A percentile compares a stretch with the other conserved stretches of the same genome.
These are phyloP conservation scores for Drosophila pseudoobscura DNA, from an alignment of 1,140 invertebrate species.

Conservation along the genomic window DNA sequence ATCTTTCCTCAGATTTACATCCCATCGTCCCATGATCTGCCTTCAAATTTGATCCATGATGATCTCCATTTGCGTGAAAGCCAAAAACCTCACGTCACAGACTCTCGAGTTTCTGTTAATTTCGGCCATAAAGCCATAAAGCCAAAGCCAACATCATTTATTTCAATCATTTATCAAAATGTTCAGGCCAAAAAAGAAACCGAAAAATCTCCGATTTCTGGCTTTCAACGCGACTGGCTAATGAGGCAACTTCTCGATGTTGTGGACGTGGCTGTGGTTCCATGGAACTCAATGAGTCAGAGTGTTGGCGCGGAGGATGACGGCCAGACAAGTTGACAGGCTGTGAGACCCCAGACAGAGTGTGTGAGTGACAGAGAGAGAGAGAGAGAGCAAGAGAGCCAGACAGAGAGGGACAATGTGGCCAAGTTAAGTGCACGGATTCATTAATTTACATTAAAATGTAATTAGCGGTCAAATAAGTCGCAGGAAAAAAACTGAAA, in stretches of 20 bases:
- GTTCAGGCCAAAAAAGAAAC: constrained; percentile 25
- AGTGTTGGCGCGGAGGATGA: constrained; percentile 23
- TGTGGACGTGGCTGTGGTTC: constrained; percentile 37
- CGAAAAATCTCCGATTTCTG: constrained; percentile 44
- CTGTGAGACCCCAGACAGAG: constrained; percentile 14
- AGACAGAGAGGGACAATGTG: constrained; percentile 24
- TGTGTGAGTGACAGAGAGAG: neutral
- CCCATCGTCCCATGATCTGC: too few relatives aligned
- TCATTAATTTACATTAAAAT: constrained; percentile 81
- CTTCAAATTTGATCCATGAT: neutral
- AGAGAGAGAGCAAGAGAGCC: constrained; percentile 1
- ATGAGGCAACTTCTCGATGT: constrained; percentile 65
- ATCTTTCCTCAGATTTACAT: too few relatives aligned
- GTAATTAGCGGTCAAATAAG: constrained; percentile 73
- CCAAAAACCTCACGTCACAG: constrained; percentile 5
- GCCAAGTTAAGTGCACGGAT: constrained; percentile 72
- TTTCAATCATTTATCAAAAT: constrained; percentile 78
- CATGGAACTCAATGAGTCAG: constrained; percentile 53
- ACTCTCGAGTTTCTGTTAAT: constrained; percentile 36
- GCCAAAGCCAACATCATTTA: constrained; percentile 58
- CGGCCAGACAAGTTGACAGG: constrained; percentile 63
- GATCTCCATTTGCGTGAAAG: constrained; percentile 6
- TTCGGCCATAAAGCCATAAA: constrained; percentile 18
- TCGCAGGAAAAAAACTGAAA: constrained; percentile 57
- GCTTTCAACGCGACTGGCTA: constrained; percentile 61